These are phyloP conservation scores for Drosophila mayri DNA, from an alignment of 1,140 invertebrate species.

Conservation along the genomic window DNA sequence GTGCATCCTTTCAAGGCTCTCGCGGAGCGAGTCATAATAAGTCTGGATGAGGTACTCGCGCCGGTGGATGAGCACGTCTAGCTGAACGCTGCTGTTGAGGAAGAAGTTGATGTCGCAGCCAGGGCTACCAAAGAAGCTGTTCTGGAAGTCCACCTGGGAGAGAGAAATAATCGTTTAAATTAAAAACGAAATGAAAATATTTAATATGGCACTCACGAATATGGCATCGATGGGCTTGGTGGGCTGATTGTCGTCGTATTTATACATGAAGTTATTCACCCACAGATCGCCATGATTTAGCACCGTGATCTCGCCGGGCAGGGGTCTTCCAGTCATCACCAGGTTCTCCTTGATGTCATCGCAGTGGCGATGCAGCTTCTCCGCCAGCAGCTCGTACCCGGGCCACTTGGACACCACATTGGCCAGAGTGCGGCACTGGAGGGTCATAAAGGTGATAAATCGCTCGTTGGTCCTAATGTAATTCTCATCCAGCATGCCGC, in stretches of 20 bases:
- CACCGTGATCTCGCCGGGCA: conserved; percentile 73
- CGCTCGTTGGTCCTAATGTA: conserved; percentile 76
- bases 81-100: conserved; percentile 80
- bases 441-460: conserved; percentile 73
- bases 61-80: conserved; percentile 72
- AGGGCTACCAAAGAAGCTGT: conserved; percentile 80
- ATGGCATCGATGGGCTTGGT: conserved; percentile 74
- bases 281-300: conserved; percentile 86
- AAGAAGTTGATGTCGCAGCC: conserved; percentile 84
- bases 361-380: conserved; percentile 70
- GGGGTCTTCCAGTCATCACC: conserved; percentile 56
- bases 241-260: conserved; percentile 79
- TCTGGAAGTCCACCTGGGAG: conserved; percentile 77
- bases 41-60: conserved; percentile 73
- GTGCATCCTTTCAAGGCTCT: conserved; percentile 70
- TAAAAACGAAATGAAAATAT: too few relatives aligned
- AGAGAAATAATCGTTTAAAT: not conserved
- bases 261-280: conserved; percentile 87
- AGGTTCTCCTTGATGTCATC: conserved; percentile 78
- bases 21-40: conserved; percentile 68
- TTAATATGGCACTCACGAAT: conserved; percentile 59
- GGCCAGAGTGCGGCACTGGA: conserved; percentile 70
- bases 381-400: conserved; percentile 66
- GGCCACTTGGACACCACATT: conserved; percentile 69
- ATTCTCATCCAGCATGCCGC: conserved; percentile 79